Conservation (phyloP, 1,140 invertebrate species). For the Lepidurus couesii region DNA sequence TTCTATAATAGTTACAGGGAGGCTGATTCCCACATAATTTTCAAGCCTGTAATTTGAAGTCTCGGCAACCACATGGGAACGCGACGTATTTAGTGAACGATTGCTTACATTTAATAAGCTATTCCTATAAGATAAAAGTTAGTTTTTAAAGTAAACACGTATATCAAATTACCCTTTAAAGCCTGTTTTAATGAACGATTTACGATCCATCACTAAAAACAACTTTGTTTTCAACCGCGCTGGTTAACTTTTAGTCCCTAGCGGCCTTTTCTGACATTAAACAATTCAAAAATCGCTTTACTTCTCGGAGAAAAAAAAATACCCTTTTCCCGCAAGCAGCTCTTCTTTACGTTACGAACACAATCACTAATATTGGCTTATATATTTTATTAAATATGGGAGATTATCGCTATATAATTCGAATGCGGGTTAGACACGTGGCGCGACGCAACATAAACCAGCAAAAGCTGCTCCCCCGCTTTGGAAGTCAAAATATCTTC, state of each 20-base stretch:
- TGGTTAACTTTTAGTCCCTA: not conserved
- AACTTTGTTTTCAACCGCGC: constrained; percentile 17
- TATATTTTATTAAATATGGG: too few species aligned
- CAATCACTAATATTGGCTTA: too few species aligned
- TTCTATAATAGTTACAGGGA: constrained; percentile 32
- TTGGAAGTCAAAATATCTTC: too few species aligned
- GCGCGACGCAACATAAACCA: too few species aligned
- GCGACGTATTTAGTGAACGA: constrained; percentile 29
- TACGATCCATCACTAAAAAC: not conserved
- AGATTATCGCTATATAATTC: too few species aligned
- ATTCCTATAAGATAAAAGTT: not conserved
- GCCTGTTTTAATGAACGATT: not conserved
- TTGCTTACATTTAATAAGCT: constrained; percentile 29
- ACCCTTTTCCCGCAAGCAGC: not conserved
- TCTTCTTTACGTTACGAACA: too few species aligned
- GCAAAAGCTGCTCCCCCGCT: too few species aligned
- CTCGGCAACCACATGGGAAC: constrained; percentile 29
- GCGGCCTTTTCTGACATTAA: not conserved
- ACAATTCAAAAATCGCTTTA: not conserved
- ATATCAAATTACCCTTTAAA: not conserved
- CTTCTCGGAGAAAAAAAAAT: not conserved
- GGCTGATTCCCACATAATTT: constrained; percentile 25
- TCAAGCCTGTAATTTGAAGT: constrained; percentile 30
- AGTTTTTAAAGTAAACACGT: not conserved
- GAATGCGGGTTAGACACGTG: too few species aligned